Evolutionary conservation across 2,888 invertebrate genomes (phyloP).

Genomic region (Coleophora flavipennella): DNA sequence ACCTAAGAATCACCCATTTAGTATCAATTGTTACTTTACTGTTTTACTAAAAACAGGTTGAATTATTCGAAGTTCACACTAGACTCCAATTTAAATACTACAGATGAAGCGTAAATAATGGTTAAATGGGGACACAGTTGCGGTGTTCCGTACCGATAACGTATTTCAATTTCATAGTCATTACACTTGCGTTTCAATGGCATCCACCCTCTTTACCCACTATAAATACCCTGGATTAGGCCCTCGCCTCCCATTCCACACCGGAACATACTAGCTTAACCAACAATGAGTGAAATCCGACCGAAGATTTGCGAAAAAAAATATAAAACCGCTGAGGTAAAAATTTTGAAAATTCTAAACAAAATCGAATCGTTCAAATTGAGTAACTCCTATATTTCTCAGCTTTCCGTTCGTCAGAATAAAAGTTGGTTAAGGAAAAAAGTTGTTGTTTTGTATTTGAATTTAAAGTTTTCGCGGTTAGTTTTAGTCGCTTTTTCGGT

Average conservation of each 20-base stretch:
- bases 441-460: background rate
- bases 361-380: slow-evolving; percentile 48
- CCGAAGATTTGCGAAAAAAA: slow-evolving; percentile 44
- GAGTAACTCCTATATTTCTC: slow-evolving; percentile 30
- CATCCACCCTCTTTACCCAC: no score
- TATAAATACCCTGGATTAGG: slow-evolving; percentile 30
- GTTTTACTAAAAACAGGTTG: no score
- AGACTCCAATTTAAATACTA: background rate
- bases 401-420: slow-evolving; percentile 24
- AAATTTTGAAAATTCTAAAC: slow-evolving; percentile 43
- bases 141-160: slow-evolving; percentile 55
- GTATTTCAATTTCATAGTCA: slow-evolving; percentile 68
- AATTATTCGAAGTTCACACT: no score
- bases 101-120: no score
- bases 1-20: no score
- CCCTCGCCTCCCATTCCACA: slow-evolving; percentile 25
- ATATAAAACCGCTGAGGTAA: slow-evolving; percentile 45
- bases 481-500: slow-evolving; percentile 3
- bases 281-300: slow-evolving; percentile 34
- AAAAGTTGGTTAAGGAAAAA: no score
- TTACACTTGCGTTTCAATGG: slow-evolving; percentile 31
- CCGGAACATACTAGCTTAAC: no score
- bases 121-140: slow-evolving; percentile 65
- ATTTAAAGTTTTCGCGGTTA: slow-evolving; percentile 1
- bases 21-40: no score